Evolutionary conservation across 1,140 invertebrate genomes (phyloP).

Genomic region (Lepidurus packardi): DNA sequence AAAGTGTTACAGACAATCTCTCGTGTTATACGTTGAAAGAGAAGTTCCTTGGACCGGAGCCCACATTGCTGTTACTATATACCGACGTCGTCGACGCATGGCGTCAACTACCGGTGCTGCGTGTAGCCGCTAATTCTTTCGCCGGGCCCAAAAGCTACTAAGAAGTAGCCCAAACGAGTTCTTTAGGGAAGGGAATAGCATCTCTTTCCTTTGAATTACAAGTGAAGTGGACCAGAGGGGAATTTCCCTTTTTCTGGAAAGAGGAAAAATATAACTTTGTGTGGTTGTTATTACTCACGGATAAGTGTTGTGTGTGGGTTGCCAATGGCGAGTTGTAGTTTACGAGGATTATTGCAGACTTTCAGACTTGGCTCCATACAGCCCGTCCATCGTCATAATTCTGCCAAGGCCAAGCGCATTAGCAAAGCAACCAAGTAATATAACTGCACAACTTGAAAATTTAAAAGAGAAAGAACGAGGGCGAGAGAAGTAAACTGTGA

Average conservation of each 20-base stretch:
- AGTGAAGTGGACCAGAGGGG: background rate
- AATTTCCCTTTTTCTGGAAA: no score
- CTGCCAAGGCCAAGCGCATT: background rate
- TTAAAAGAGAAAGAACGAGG: background rate
- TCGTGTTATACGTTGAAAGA: background rate
- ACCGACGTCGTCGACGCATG: background rate
- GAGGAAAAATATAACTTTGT: no score
- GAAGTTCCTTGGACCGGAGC: background rate
- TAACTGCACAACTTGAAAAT: background rate
- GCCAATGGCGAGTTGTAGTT: conserved; percentile 5
- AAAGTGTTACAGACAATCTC: background rate
- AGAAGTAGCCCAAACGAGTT: conserved; percentile 1
- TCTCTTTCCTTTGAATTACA: background rate
- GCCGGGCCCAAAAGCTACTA: background rate
- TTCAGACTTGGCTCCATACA: conserved; percentile 5
- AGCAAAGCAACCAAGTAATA: background rate
- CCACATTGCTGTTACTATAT: background rate
- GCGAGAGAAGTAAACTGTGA: background rate
- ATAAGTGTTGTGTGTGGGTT: no score
- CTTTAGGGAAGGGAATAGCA: background rate
- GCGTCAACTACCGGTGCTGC: background rate
- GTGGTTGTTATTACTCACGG: no score
- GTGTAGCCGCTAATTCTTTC: conserved; percentile 9
- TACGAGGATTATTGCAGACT: background rate
- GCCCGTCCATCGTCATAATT: background rate